Conservation (phyloP, 2,888 invertebrate species). For the Lymantria dispar region DNA sequence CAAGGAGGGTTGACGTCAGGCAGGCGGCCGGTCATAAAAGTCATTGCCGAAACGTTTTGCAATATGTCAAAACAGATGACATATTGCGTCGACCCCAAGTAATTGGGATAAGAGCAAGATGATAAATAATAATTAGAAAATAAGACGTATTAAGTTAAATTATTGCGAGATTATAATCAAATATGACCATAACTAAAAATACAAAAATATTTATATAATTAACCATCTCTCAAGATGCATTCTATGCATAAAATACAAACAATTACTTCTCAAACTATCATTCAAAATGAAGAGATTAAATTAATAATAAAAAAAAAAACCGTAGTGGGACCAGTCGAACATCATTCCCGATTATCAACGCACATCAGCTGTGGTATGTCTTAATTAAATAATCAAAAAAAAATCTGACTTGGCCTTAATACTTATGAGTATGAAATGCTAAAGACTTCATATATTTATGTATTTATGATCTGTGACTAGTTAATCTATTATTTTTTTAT, state of each 20-base stretch:
- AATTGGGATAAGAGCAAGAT: no score
- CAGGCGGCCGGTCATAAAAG: no score
- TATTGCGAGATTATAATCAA: no score
- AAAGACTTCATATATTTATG: conserved; percentile 21
- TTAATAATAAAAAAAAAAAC: conserved; percentile 52
- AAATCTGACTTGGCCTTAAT: conserved; percentile 28
- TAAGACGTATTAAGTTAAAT: no score
- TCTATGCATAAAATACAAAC: conserved; percentile 19
- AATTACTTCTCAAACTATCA: conserved; percentile 16
- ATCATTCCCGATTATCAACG: conserved; percentile 75
- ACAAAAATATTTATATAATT: no score
- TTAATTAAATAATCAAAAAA: conserved; percentile 69
- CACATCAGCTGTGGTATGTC: conserved; percentile 46
- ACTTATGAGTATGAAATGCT: conserved; percentile 27
- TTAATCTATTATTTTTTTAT: not conserved
- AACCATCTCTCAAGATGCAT: no score
- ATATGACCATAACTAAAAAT: no score
- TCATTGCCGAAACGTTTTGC: no score
- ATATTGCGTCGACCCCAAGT: no score
- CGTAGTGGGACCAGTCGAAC: conserved; percentile 48
- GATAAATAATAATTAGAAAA: no score
- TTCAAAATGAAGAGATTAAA: conserved; percentile 64
- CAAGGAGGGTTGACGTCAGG: no score
- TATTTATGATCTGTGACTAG: conserved; percentile 13
- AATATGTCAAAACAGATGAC: no score